Evolutionary conservation across 1,140 invertebrate species (phyloP).

Genomic region (Homalodisca vitripennis): DNA sequence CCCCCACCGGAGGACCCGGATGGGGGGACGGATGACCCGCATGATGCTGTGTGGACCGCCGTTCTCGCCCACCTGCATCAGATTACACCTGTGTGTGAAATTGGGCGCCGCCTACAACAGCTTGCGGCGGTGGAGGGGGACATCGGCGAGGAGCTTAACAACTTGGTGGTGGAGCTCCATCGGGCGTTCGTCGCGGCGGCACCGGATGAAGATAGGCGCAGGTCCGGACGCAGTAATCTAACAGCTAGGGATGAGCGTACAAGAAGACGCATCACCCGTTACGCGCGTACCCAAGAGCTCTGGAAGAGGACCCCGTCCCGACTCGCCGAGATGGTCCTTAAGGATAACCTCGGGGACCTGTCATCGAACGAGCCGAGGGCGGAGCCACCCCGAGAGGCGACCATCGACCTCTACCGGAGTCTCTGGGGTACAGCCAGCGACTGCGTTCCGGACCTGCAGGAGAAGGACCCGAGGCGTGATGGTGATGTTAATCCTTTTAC

Average conservation of each 20-base stretch:
- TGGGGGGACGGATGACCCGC: too few species aligned
- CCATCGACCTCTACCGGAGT: too few species aligned
- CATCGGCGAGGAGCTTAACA: too few species aligned
- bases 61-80: too few species aligned
- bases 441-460: not conserved
- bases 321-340: not conserved
- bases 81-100: too few species aligned
- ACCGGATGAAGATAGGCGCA: not conserved
- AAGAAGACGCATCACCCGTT: not conserved
- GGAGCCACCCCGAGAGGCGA: too few species aligned
- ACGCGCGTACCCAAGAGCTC: too few species aligned
- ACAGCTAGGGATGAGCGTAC: too few species aligned
- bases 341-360: conserved; percentile 2
- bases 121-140: not conserved
- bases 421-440: too few species aligned
- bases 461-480: too few species aligned
- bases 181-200: not conserved
- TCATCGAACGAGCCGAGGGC: not conserved
- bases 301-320: conserved; percentile 1
- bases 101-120: not conserved
- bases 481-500: not conserved
- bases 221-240: not conserved
- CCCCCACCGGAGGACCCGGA: too few species aligned
- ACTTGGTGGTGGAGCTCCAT: conserved; percentile 10
- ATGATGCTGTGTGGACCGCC: too few species aligned